phyloP scores from a whole-genome alignment of 2,888 invertebrate species.

The Heliconius sara region DNA sequence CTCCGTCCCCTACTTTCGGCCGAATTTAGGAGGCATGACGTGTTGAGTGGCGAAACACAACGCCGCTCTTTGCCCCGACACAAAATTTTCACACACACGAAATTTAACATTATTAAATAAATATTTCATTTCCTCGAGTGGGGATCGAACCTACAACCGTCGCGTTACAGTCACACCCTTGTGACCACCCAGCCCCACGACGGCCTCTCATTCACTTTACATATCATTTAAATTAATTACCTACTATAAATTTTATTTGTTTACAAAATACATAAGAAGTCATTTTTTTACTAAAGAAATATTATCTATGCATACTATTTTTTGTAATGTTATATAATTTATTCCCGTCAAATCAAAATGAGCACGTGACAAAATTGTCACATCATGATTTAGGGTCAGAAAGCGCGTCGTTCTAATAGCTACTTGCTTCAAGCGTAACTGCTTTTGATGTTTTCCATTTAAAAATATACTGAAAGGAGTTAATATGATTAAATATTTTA shows the following conservation, averaged over 20 bases:
- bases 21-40: no score
- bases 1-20: no score
- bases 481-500: background rate
- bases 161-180: no score
- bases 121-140: no score
- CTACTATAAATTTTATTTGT: no score
- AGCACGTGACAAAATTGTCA: constrained; percentile 28
- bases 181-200: no score
- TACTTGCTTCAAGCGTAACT: constrained; percentile 27
- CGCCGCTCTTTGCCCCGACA: no score
- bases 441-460: constrained; percentile 11
- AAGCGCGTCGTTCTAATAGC: constrained; percentile 30
- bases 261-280: background rate
- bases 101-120: no score
- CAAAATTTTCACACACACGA: no score
- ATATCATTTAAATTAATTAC: background rate
- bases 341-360: background rate
- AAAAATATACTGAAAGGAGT: background rate
- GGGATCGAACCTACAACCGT: no score
- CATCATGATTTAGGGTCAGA: constrained; percentile 27
- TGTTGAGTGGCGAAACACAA: no score
- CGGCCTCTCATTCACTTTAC: background rate
- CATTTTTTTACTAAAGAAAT: no score
- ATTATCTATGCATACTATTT: background rate
- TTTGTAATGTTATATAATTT: constrained; percentile 15